phyloP scores from a whole-genome alignment of 2,888 invertebrate species.

The Sphaerophoria taeniata region DNA sequence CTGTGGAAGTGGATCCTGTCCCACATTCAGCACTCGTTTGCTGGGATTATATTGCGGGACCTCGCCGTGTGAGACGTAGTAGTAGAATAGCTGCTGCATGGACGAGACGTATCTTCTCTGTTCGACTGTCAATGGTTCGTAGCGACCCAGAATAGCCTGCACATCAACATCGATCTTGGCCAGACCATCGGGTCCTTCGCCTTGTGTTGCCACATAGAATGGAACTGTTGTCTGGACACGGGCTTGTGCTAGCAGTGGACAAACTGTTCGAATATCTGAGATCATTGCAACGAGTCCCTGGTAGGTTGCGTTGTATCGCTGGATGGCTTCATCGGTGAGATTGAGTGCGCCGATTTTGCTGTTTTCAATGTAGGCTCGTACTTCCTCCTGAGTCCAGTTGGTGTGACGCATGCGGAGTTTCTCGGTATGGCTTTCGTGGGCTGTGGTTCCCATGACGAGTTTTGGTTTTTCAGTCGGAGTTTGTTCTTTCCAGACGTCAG shows the following conservation, averaged over 20 bases:
- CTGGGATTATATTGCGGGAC: conserved; percentile 86
- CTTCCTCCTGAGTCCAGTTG: conserved; percentile 87
- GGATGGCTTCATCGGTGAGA: conserved; percentile 86
- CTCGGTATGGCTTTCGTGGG: conserved; percentile 88
- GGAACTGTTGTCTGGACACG: conserved; percentile 86
- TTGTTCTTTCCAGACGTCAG: conserved; percentile 85
- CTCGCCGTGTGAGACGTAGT: conserved; percentile 91
- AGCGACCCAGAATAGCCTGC: conserved; percentile 90
- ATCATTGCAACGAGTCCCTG: conserved; percentile 88
- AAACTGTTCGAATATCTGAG: conserved; percentile 90
- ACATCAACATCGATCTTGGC: conserved; percentile 87
- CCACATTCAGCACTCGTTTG: conserved; percentile 86
- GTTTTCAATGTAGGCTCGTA: conserved; percentile 85
- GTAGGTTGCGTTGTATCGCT: conserved; percentile 88
- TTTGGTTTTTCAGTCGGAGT: conserved; percentile 81
- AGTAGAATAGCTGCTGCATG: conserved; percentile 92
- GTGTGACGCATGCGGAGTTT: conserved; percentile 85
- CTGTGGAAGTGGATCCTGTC: conserved; percentile 87
- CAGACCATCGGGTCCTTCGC: conserved; percentile 83
- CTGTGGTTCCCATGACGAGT: conserved; percentile 89
- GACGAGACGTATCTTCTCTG: conserved; percentile 90
- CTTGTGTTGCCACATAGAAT: conserved; percentile 89
- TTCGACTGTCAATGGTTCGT: conserved; percentile 88
- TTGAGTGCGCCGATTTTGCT: conserved; percentile 86
- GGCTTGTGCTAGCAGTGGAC: conserved; percentile 89